Evolutionary conservation across 2,888 invertebrate species (phyloP).

Genomic region (Mythimna loreyi): DNA sequence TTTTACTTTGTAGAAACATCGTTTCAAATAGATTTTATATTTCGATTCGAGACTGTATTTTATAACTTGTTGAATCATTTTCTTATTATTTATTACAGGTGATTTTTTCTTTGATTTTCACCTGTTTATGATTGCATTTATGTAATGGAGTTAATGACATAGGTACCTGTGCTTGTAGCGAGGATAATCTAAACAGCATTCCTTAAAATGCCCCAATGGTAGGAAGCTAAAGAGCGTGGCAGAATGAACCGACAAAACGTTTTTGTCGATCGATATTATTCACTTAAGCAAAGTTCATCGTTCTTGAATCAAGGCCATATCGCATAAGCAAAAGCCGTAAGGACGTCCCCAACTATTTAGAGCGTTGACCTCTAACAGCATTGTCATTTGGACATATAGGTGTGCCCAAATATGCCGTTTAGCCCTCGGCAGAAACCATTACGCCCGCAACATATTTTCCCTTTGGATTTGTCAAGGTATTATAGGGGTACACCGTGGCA

Average conservation of each 20-base stretch:
- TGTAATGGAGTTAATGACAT: not conserved
- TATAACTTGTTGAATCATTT: slow-evolving; percentile 5
- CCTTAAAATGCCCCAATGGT: slow-evolving; percentile 26
- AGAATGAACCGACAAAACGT: slow-evolving; percentile 27
- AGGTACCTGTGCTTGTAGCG: not conserved
- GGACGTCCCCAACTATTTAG: slow-evolving; percentile 56
- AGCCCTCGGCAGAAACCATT: slow-evolving; percentile 26
- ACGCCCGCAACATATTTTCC: slow-evolving; percentile 22
- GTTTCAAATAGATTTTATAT: slow-evolving; percentile 22
- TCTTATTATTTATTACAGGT: not conserved
- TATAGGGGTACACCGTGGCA: not conserved
- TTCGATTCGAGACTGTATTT: not conserved
- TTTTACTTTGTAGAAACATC: slow-evolving; percentile 10
- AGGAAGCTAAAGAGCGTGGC: slow-evolving; percentile 17
- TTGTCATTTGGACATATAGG: slow-evolving; percentile 36
- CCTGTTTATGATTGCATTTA: not conserved
- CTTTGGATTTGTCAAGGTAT: slow-evolving; percentile 15
- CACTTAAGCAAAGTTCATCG: slow-evolving; percentile 61
- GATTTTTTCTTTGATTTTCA: not conserved
- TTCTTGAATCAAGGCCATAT: slow-evolving; percentile 59
- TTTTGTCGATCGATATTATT: slow-evolving; percentile 61
- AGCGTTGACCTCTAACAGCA: slow-evolving; percentile 48
- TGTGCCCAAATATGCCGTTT: slow-evolving; percentile 23
- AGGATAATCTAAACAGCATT: slow-evolving; percentile 21
- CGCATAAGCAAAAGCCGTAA: slow-evolving; percentile 53